phyloP scores from a whole-genome alignment of 2,797 vertebrate species.

The Diceros bicornis region DNA sequence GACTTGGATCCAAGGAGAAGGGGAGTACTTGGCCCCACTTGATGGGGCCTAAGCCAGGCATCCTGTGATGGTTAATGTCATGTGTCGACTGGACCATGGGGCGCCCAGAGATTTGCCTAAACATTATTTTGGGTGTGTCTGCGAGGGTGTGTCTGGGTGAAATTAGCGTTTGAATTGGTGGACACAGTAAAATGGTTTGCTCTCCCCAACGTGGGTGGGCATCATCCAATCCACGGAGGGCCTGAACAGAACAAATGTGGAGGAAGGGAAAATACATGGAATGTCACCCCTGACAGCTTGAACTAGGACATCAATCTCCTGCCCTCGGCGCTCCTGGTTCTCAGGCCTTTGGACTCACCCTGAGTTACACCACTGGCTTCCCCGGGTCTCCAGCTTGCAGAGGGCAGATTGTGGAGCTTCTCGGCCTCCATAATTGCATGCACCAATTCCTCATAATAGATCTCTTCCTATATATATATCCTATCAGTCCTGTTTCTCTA shows the following conservation, averaged over 20 bases:
- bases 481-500: background rate
- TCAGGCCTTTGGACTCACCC: background rate
- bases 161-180: background rate
- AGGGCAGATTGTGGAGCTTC: background rate
- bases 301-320: background rate
- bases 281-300: background rate
- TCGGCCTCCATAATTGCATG: background rate
- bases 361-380: background rate
- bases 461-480: background rate
- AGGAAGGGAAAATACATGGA: background rate
- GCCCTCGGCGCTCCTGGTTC: background rate
- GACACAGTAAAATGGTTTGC: background rate
- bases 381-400: background rate
- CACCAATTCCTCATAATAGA: background rate
- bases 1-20: background rate
- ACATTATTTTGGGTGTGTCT: background rate
- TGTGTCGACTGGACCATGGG: background rate
- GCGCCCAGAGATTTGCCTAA: background rate
- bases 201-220: background rate
- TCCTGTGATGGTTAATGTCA: no score
- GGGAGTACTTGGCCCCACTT: rapidly evolving
- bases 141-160: background rate
- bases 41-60: background rate
- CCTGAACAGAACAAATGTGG: background rate
- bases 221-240: background rate